Conservation (phyloP, 1,140 invertebrate species). For the Calephelis nemesis region DNA sequence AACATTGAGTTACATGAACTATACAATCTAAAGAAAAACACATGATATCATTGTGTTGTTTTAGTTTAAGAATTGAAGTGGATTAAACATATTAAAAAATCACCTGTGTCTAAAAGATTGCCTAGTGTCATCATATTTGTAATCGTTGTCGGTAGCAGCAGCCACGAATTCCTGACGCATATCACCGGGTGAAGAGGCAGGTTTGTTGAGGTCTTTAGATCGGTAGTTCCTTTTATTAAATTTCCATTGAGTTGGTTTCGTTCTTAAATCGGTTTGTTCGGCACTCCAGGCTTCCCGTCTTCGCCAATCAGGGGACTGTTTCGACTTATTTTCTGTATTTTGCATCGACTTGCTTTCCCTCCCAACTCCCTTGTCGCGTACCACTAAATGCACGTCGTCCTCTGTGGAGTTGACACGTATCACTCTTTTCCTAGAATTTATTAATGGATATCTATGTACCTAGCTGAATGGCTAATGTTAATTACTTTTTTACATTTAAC, state of each 20-base stretch:
- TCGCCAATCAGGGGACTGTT: slow-evolving; percentile 86
- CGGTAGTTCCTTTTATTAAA: slow-evolving; percentile 84
- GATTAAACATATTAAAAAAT: slow-evolving; percentile 14
- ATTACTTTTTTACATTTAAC: slow-evolving; percentile 20
- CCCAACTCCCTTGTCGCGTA: slow-evolving; percentile 82
- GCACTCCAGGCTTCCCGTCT: slow-evolving; percentile 89
- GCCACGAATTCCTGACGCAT: slow-evolving; percentile 70
- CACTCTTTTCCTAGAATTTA: slow-evolving; percentile 85
- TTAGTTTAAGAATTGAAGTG: neutral
- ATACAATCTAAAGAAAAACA: too few species aligned
- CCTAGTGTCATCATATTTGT: slow-evolving; percentile 69
- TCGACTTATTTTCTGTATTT: slow-evolving; percentile 79
- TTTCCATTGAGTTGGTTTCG: slow-evolving; percentile 85
- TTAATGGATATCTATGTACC: slow-evolving; percentile 78
- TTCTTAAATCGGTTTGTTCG: slow-evolving; percentile 82
- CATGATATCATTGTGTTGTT: too few species aligned
- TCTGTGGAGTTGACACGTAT: slow-evolving; percentile 86
- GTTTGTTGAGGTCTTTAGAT: slow-evolving; percentile 68
- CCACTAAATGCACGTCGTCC: slow-evolving; percentile 84
- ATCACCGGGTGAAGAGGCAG: slow-evolving; percentile 70
- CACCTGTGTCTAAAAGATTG: slow-evolving; percentile 73
- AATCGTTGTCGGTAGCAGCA: slow-evolving; percentile 70
- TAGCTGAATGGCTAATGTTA: slow-evolving; percentile 57
- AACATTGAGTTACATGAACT: neutral
- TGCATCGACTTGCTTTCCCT: slow-evolving; percentile 86